Evolutionary conservation across 2,888 invertebrate species (phyloP), one percentile per base, ranked within the genome.

Genomic region (Cynaeus angustus): DNA sequence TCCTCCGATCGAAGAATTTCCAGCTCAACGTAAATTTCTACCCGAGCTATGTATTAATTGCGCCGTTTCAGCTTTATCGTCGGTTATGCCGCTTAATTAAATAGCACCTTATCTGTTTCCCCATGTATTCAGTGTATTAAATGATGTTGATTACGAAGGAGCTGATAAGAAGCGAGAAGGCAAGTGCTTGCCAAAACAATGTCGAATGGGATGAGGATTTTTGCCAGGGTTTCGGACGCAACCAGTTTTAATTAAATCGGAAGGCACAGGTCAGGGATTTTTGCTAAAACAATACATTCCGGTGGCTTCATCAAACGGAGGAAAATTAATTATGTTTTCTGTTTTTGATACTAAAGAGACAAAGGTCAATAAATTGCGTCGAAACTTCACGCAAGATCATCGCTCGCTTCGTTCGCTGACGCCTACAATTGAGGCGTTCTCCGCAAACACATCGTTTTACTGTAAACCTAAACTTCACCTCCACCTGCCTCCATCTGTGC

Each of bases 41-140:
- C 55, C 13, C 21, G 26, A 52, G 41, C 13, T 52, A 30, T 43
- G 16, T 16, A 46, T 48, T 64, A 38, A 64, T 64, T 52, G 64
- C 43, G 21, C 38, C 41, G 66, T 58, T 33, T 58, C 43, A 12
- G 46, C 45, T 52, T 46, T 64, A 55, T 37, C 45, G 30, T 43
- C 56, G 48, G 55, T 50, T 50, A 50, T 62, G 45, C 55, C 46
- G 46, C 68, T 68, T 68, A 68, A 68, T 68, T 68, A 68, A 68
- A 68, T 64, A 38, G 37, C 55, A 56, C 56, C 56, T 68, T 68
- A 68, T 68, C 68, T 55, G 55, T 56, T 62, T 62, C 14, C 68
- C 68, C 68, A 53, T 68, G 62, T 64, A 68, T 68, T 68, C 68
- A 68, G 48, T 38, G 64, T 64, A 68, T 68, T 68, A 68, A 68